Evolutionary conservation across 2,888 invertebrate genomes (phyloP), one percentile per base, ranked within the genome.

Genomic region (Drosophila greeni): DNA sequence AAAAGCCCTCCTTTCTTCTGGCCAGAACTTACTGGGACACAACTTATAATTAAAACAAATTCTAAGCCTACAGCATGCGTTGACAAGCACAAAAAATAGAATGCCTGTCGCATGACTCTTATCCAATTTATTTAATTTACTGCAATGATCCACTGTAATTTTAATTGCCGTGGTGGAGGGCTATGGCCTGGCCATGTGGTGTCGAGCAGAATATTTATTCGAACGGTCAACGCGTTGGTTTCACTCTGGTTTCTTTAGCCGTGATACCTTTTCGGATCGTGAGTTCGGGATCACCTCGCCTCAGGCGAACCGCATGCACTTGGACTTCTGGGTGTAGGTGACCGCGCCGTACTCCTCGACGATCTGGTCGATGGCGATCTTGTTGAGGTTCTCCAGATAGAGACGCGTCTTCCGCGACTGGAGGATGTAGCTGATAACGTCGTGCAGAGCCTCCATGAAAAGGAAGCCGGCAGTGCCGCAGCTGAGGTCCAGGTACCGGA

Each of bases 401-500:
- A 84, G 74, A 1, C 80, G 75, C 5, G 82, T 82, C 59, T 82
- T 82, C n/a, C 82, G 75, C 12, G 81, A 82, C 37, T 73, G 75
- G 8, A 85, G 68, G 42, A 87, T 83, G 7, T 86, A 79, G 54
- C 72, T 73, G 58, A 86, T 81, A 39, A 86, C 70, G 33, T 81
- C 74, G 49, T 87, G 84, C 69, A 85, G 56, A 55, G 78, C 79
- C n/a, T 53, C 64, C 42, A 86, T 86, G 62, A 74, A 86, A 0
- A 86, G 66, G 9, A 86, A 81, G 9, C 86, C 87, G 9, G 86
- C 86, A 1, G 86, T 87, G 33, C 86, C 87, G 42, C 81, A 79
- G 61, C 73, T 82, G 1, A 87, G 69, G 40, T 87, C 86, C 62
- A 87, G 47, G 42, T 85, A 84, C 0, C 87, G 83, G 65, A 87